phyloP scores from a whole-genome alignment of 2,797 vertebrate species.

The Lycodopsis pacificus region DNA sequence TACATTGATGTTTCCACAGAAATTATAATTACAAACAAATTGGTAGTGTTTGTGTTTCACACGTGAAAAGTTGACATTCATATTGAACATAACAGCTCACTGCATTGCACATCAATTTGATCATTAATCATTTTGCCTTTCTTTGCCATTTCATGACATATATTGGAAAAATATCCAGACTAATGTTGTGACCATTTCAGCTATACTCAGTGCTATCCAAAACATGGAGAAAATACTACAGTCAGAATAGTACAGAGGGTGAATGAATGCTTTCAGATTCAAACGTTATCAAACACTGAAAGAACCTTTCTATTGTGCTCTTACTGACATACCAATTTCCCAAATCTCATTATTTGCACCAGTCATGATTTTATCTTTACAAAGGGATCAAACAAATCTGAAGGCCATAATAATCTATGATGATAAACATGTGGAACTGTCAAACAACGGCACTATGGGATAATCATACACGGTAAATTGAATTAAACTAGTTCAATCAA shows the following conservation, averaged over 20 bases:
- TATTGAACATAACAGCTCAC: background rate
- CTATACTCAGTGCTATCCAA: background rate
- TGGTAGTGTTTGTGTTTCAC: background rate
- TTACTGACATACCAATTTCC: constrained; percentile 40
- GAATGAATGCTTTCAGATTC: constrained; percentile 15
- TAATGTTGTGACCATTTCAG: background rate
- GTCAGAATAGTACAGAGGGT: background rate
- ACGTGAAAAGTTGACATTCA: too few species aligned
- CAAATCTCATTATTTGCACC: constrained; percentile 42
- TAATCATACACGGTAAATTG: background rate
- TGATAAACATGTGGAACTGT: background rate
- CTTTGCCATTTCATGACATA: background rate
- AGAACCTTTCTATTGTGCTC: constrained; percentile 2
- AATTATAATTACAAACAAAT: background rate
- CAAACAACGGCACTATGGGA: background rate
- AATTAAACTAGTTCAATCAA: constrained; percentile 7
- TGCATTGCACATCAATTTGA: background rate
- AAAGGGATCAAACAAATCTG: constrained; percentile 18
- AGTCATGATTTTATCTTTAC: constrained; percentile 31
- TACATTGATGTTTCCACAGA: background rate
- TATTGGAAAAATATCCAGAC: background rate
- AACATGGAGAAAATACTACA: background rate
- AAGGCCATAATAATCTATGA: constrained; percentile 7
- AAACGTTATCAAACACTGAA: constrained; percentile 23
- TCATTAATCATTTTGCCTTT: background rate